Evolutionary conservation across 1,140 invertebrate species (phyloP).

Genomic region (Mamestra configurata): DNA sequence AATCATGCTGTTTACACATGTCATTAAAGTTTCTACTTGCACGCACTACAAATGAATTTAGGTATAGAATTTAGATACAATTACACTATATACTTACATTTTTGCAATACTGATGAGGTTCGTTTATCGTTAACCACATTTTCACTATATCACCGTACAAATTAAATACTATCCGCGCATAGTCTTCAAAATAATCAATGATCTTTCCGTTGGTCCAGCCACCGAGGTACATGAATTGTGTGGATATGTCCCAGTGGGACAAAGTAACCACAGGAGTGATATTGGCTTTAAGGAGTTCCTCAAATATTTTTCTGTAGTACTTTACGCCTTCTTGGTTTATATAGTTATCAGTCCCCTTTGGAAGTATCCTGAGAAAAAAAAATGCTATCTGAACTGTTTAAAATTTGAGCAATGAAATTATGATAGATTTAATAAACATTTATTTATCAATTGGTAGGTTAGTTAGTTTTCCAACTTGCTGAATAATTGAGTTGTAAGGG

Average conservation of each 20-base stretch:
- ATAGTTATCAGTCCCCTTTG: slow-evolving; percentile 87
- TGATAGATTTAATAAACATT: too few relatives aligned
- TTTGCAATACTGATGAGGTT: slow-evolving; percentile 82
- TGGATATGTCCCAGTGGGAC: slow-evolving; percentile 89
- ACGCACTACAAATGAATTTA: too few relatives aligned
- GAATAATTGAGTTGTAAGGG: too few relatives aligned
- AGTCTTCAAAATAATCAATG: slow-evolving; percentile 90
- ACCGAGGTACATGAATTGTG: slow-evolving; percentile 89
- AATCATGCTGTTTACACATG: too few relatives aligned
- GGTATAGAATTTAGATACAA: too few relatives aligned
- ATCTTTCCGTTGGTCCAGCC: slow-evolving; percentile 89
- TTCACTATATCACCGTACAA: slow-evolving; percentile 90
- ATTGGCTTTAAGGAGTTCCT: slow-evolving; percentile 87
- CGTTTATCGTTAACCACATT: slow-evolving; percentile 88
- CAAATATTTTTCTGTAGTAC: slow-evolving; percentile 90
- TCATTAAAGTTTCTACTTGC: too few relatives aligned
- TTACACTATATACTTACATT: slow-evolving; percentile 68
- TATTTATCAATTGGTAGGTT: too few relatives aligned
- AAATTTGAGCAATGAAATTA: too few relatives aligned
- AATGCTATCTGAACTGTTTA: too few relatives aligned
- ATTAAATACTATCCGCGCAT: slow-evolving; percentile 89
- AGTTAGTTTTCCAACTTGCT: too few relatives aligned
- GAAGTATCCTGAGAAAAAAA: slow-evolving; percentile 83
- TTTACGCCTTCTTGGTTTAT: slow-evolving; percentile 88
- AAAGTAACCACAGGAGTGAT: slow-evolving; percentile 89